Conservation (phyloP, 2,113 vertebrate species). For the Gasterosteus aculeatus region DNA sequence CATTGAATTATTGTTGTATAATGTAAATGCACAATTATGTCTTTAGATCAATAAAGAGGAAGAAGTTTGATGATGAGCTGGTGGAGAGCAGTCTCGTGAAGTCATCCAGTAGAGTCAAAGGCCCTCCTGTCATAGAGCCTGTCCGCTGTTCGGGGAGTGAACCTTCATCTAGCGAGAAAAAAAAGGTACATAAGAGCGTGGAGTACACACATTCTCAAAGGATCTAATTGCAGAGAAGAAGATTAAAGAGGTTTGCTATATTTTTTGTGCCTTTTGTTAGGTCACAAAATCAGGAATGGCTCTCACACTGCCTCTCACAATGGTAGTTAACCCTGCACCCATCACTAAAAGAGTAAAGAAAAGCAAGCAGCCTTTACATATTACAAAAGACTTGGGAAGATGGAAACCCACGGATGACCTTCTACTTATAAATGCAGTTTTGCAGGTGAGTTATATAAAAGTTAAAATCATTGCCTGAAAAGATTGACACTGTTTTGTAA, state of each 20-base stretch:
- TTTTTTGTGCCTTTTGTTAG: conserved; percentile 62
- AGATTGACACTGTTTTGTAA: neutral
- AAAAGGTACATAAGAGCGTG: conserved; percentile 82
- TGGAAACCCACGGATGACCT: conserved; percentile 96
- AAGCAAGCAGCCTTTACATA: conserved; percentile 93
- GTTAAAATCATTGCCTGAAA: neutral
- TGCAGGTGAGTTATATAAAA: conserved; percentile 83
- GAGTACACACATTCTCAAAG: neutral
- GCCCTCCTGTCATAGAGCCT: conserved; percentile 87
- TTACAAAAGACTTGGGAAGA: conserved; percentile 94
- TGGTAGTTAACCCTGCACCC: conserved; percentile 83
- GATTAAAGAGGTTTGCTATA: neutral
- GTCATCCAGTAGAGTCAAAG: conserved; percentile 91
- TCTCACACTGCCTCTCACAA: conserved; percentile 84
- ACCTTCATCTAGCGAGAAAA: conserved; percentile 89
- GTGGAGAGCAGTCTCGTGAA: conserved; percentile 97
- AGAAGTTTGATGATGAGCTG: conserved; percentile 96
- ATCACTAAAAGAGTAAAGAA: conserved; percentile 94
- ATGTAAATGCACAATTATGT: neutral
- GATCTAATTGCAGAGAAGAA: neutral
- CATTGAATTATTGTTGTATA: neutral
- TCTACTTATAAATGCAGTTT: conserved; percentile 91
- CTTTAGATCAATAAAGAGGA: conserved; percentile 93
- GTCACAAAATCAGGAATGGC: conserved; percentile 86
- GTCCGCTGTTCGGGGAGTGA: conserved; percentile 87